These are phyloP conservation scores for Pempheris klunzingeri DNA, from an alignment of 2,797 vertebrate genomes.

Conservation along the genomic window DNA sequence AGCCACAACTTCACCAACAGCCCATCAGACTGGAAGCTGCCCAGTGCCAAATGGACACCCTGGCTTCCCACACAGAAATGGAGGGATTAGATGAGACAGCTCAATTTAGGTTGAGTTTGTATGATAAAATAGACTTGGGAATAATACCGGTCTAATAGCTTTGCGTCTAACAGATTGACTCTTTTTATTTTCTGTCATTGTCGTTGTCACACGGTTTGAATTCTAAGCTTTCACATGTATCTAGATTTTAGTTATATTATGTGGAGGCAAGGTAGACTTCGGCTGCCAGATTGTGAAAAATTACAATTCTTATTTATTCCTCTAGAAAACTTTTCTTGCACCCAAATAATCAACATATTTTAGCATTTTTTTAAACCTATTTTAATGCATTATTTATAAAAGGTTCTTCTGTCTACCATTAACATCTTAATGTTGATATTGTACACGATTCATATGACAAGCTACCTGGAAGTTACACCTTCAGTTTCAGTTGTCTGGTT, in stretches of 20 bases:
- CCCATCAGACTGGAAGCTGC: conserved; percentile 38
- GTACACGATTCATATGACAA: background rate
- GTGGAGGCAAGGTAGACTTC: background rate
- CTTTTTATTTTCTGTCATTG: conserved; percentile 2
- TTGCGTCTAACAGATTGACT: background rate
- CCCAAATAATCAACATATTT: background rate
- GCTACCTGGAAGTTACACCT: background rate
- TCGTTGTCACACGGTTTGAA: background rate
- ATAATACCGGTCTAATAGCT: background rate
- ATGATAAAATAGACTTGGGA: background rate
- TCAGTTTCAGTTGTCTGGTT: background rate
- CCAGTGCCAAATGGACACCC: conserved; percentile 46
- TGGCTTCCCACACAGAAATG: conserved; percentile 34
- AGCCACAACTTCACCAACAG: conserved; percentile 45
- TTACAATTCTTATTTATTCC: background rate
- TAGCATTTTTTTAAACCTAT: background rate
- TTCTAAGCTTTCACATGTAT: background rate
- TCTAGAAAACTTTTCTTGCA: conserved; percentile 3
- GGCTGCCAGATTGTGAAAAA: background rate
- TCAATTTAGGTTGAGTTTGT: conserved; percentile 27
- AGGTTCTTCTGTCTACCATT: background rate
- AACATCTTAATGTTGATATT: background rate
- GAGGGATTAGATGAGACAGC: conserved; percentile 19
- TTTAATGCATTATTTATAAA: background rate
- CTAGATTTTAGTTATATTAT: background rate